A percentile compares a stretch with the other conserved stretches of the same genome.
Conservation (phyloP, 2,797 vertebrate species). For the Selene dorsalis region DNA sequence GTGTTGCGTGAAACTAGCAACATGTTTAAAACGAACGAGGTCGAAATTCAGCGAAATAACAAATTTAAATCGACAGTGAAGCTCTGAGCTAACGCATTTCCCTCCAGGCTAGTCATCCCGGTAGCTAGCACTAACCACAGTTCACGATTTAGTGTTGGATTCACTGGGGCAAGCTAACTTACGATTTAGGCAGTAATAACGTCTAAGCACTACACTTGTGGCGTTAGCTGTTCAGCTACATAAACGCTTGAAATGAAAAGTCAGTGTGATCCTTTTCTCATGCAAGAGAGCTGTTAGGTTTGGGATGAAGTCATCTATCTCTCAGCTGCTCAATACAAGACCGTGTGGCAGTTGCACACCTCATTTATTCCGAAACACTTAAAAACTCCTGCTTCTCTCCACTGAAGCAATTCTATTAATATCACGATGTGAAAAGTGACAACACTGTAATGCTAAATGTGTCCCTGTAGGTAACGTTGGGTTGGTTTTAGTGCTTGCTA, state of each 20-base stretch:
- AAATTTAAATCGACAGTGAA: background rate
- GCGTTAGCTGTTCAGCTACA: rapidly evolving
- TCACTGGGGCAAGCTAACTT: background rate
- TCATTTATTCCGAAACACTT: background rate
- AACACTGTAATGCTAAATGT: background rate
- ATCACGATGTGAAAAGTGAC: background rate
- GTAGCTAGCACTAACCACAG: conserved; percentile 7
- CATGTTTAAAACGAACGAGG: rapidly evolving
- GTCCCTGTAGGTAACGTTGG: background rate
- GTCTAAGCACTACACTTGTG: too few species aligned
- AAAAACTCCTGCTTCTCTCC: rapidly evolving
- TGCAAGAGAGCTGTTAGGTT: too few species aligned
- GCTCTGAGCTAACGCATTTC: conserved; percentile 30
- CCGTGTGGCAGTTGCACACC: background rate
- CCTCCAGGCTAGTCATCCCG: conserved; percentile 12
- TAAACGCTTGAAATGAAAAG: background rate
- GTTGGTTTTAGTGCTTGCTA: background rate
- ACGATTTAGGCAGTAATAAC: background rate
- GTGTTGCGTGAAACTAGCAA: rapidly evolving
- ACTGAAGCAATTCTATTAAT: background rate
- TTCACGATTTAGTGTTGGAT: background rate
- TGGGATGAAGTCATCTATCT: background rate
- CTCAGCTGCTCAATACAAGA: background rate
- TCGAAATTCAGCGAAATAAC: rapidly evolving
- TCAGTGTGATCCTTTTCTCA: background rate